phyloP scores from a whole-genome alignment of 2,113 vertebrate species.

The Spea multiplicata region DNA sequence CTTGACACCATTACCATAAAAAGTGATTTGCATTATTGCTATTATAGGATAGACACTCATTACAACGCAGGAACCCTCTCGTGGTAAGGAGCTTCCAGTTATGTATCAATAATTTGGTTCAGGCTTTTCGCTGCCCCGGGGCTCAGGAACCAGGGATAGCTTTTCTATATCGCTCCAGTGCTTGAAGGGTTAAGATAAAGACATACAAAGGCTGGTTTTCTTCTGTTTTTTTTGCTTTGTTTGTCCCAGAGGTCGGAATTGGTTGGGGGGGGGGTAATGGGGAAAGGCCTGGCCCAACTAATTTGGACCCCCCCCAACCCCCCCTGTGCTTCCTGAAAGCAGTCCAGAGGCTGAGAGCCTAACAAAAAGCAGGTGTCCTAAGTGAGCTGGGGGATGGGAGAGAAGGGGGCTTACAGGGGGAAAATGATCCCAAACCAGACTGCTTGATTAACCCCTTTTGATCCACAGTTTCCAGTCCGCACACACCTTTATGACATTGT shows the following conservation, averaged over 20 bases:
- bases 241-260: conserved; percentile 32
- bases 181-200: background rate
- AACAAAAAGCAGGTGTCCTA: conserved; percentile 48
- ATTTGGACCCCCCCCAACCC: conserved; percentile 40
- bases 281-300: conserved; percentile 28
- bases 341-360: conserved; percentile 39
- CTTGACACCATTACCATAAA: no score
- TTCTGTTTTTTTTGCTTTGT: conserved; percentile 20
- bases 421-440: conserved; percentile 21
- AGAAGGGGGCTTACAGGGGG: conserved; percentile 14
- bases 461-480: background rate
- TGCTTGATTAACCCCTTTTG: conserved; percentile 29
- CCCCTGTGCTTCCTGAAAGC: conserved; percentile 47
- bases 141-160: background rate
- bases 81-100: no score
- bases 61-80: no score
- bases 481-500: background rate
- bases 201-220: conserved; percentile 3
- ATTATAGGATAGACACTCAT: no score
- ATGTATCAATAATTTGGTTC: no score
- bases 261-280: conserved; percentile 19
- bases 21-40: no score
- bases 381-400: conserved; percentile 38
- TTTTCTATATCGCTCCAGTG: background rate
- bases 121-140: no score